These are phyloP conservation scores for Ascidia mentula DNA, from an alignment of 23 tunicate genomes.

Conservation along the genomic window DNA sequence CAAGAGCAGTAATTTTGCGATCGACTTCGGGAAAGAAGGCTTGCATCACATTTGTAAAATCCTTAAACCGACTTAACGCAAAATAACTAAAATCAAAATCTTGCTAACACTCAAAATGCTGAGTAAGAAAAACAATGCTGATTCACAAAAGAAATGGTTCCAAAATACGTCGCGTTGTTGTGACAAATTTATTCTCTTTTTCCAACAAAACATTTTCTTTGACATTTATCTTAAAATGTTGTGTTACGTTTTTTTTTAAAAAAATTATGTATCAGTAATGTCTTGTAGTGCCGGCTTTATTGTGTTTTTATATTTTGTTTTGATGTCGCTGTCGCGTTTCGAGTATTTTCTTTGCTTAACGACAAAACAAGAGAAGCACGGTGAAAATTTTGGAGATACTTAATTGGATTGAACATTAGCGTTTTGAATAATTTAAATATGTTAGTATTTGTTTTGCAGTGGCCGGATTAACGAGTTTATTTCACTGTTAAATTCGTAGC, in stretches of 20 bases:
- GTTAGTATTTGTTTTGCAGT: background rate
- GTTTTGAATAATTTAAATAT: background rate
- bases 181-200: no score
- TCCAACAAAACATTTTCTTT: no score
- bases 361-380: background rate
- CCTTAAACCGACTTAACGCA: background rate
- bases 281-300: no score
- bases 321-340: background rate
- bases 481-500: background rate
- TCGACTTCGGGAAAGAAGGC: background rate
- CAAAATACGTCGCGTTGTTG: no score
- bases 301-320: no score
- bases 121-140: background rate
- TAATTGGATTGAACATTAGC: no score
- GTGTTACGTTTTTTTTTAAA: no score
- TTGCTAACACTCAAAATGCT: background rate
- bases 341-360: background rate
- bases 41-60: background rate
- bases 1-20: slow-evolving; percentile 15
- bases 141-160: no score
- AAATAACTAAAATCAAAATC: background rate
- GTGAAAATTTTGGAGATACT: no score
- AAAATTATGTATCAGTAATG: no score
- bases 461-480: background rate
- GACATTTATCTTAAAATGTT: no score